phyloP scores from a whole-genome alignment of 2,797 vertebrate genomes.

The Acrossocheilus fasciatus region DNA sequence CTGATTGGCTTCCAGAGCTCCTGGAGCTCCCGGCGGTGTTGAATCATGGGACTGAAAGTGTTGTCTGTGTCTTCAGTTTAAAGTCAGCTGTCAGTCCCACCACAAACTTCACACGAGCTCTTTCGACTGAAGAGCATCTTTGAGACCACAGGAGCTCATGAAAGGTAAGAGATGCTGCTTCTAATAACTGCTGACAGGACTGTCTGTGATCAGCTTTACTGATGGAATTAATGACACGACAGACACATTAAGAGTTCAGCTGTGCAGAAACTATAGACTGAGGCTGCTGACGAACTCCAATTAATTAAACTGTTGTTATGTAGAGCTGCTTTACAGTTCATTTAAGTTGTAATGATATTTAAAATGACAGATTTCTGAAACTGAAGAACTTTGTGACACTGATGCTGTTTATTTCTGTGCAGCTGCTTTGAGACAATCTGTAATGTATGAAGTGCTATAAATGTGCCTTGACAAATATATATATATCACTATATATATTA shows the following conservation, averaged over 20 bases:
- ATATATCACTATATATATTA: too few relatives aligned
- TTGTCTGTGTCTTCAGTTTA: slow-evolving; percentile 57
- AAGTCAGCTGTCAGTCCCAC: slow-evolving; percentile 42
- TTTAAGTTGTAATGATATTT: background rate
- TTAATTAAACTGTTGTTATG: background rate
- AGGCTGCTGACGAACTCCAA: background rate
- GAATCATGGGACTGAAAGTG: slow-evolving; percentile 66
- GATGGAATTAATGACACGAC: background rate
- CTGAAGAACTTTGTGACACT: background rate
- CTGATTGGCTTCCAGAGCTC: slow-evolving; percentile 69
- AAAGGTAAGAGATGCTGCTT: slow-evolving; percentile 20
- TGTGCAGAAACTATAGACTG: background rate
- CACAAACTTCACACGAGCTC: slow-evolving; percentile 19
- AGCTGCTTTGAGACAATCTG: background rate
- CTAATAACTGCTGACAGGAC: too few relatives aligned
- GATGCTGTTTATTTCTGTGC: background rate
- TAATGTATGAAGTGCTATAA: background rate
- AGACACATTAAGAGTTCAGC: background rate
- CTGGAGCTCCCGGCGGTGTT: slow-evolving; percentile 70
- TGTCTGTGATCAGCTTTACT: background rate
- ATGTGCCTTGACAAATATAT: background rate
- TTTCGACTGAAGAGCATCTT: background rate
- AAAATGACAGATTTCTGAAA: background rate
- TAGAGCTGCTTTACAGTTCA: background rate
- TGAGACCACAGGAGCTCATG: background rate